Conservation (phyloP, 2,888 invertebrate species). For the Steinernema scapterisci region DNA sequence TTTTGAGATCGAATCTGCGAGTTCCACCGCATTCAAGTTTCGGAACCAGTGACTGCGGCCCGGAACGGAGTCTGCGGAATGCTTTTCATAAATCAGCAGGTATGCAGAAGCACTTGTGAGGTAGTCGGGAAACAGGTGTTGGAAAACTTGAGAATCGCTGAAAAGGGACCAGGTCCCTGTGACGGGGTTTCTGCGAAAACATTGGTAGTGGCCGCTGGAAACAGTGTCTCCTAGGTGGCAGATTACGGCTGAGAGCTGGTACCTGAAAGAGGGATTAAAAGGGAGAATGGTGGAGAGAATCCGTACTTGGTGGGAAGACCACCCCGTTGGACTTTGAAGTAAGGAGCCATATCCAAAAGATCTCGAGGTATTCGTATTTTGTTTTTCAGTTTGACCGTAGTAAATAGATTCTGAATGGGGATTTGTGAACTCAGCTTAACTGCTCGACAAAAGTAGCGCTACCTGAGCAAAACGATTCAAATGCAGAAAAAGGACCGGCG, state of each 20-base stretch:
- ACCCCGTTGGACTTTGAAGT: neutral
- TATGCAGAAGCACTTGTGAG: constrained; percentile 2
- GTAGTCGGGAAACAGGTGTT: neutral
- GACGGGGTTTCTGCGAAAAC: constrained; percentile 12
- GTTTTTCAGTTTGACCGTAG: neutral
- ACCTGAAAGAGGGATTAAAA: neutral
- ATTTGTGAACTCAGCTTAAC: neutral
- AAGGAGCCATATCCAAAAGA: neutral
- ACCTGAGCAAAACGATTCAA: constrained; percentile 18
- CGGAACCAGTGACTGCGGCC: neutral
- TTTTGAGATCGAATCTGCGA: neutral
- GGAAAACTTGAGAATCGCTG: neutral
- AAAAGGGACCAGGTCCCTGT: neutral
- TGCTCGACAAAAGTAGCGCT: neutral
- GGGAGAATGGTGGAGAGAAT: neutral
- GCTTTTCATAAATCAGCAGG: neutral
- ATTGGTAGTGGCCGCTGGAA: constrained; percentile 22
- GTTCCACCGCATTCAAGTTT: neutral
- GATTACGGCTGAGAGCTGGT: neutral
- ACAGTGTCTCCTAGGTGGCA: constrained; percentile 1
- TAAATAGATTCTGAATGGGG: neutral
- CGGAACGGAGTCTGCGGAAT: neutral
- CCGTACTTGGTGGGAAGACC: no score
- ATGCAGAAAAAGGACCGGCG: neutral
- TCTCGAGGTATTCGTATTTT: neutral